Percentiles rank a stretch among this genome's conserved stretches.
Evolutionary conservation across 2,113 vertebrate species (phyloP).

Genomic region (Micronycteris hirsuta): DNA sequence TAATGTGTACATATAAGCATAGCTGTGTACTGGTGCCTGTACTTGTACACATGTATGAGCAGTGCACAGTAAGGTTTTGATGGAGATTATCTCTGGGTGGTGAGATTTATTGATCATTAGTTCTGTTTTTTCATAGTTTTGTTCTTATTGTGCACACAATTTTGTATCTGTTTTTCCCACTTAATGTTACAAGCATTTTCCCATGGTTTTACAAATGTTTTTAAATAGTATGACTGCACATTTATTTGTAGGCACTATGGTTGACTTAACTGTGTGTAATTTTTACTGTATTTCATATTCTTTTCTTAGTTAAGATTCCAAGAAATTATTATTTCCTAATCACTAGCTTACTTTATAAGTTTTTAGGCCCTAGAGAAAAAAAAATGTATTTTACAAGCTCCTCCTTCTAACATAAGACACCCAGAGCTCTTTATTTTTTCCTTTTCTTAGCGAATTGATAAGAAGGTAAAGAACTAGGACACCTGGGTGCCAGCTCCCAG

Average conservation of each 20-base stretch:
- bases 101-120: not conserved
- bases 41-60: not conserved
- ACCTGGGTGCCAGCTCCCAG: not conserved
- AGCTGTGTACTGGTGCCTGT: not conserved
- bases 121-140: not conserved
- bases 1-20: not conserved
- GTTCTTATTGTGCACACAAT: not conserved
- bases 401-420: not conserved
- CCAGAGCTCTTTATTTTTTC: not conserved
- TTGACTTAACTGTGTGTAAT: not conserved
- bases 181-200: not conserved
- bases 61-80: not conserved
- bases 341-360: not conserved
- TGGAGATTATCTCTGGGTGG: not conserved
- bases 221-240: not conserved
- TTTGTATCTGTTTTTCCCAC: not conserved
- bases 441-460: not conserved
- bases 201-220: constrained; percentile 12
- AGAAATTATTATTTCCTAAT: not conserved
- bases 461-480: not conserved
- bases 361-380: not conserved
- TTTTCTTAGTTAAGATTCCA: constrained; percentile 11
- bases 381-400: not conserved
- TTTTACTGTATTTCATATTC: not conserved
- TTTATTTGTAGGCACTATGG: constrained; percentile 8